Evolutionary conservation across 2,888 invertebrate genomes (phyloP), one percentile per base, ranked within the genome.

Genomic region (Phaonia tiefii): DNA sequence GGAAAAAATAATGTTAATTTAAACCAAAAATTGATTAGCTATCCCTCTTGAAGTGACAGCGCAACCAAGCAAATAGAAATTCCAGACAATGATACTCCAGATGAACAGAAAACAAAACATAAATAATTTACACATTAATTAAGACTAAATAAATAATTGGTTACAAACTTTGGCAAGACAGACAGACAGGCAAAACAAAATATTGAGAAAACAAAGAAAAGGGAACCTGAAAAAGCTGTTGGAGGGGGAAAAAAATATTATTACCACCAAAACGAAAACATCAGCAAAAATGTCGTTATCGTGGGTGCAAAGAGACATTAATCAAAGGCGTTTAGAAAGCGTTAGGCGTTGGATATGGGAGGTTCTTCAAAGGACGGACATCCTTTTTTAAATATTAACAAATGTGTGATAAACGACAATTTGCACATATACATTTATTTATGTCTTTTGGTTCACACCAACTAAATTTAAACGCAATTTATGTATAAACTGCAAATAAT

Each of bases 101-200:
- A 15, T 20, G 31, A 51, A 51, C 31, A 31, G 4, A 76, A 46
- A n/a, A n/a, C n/a, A n/a, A 54, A 54, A 17, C 31, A 66, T 56
- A 37, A 51, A 67, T 54, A 51, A 63, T 69, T 51, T 10, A 17
- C n/a, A 25, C 26, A 65, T 70, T 74, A 73, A 70, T 79, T 79
- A 65, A 56, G 26, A 17, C 46, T 70, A 69, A 74, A 79, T 46
- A 49, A 73, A 73, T 54, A 67, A 63, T 31, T 71, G 46, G 17
- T 3, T 44, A 26, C 17, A 46, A 56, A 42, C 15, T 13, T 3
- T 13, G 25, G 15, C 26, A 20, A 31, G 8, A 42, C 17, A 67
- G 15, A 13, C 22, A 46, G 10, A 65, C 15, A 42, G 5, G 26
- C 15, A 66, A 31, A 67, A 51, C 31, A 54, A 20, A 63, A 13